phyloP scores from a whole-genome alignment of 2,888 invertebrate species.

The Drosophila demipolita region DNA sequence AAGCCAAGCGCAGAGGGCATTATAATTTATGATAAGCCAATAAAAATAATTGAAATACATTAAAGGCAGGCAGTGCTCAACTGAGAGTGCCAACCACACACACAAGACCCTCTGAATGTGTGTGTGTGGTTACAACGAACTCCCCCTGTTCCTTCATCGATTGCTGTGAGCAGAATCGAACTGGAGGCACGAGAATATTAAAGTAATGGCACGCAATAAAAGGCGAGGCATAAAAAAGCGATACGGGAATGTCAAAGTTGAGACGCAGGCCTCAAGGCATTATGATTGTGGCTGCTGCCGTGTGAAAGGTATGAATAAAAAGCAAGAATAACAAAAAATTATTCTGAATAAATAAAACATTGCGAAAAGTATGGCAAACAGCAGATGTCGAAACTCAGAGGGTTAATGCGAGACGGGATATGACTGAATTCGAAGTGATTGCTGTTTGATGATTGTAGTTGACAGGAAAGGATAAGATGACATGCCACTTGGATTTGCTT shows the following conservation, averaged over 20 bases:
- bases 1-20: constrained; percentile 59
- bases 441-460: constrained; percentile 39
- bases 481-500: constrained; percentile 43
- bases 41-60: constrained; percentile 76
- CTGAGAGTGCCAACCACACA: constrained; percentile 42
- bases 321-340: constrained; percentile 1
- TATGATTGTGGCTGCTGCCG: constrained; percentile 37
- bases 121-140: constrained; percentile 47
- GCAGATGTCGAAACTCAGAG: constrained; percentile 8
- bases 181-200: constrained; percentile 51
- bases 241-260: constrained; percentile 63
- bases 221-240: constrained; percentile 50
- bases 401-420: constrained; percentile 11
- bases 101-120: constrained; percentile 29
- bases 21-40: constrained; percentile 73
- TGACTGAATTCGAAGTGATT: constrained; percentile 33
- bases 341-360: constrained; percentile 46
- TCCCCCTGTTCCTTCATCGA: constrained; percentile 42
- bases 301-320: constrained; percentile 55
- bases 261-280: constrained; percentile 27
- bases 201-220: constrained; percentile 71
- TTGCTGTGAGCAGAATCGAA: constrained; percentile 34
- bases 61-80: constrained; percentile 49
- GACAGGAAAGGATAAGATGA: constrained; percentile 11
- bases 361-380: constrained; percentile 14